A percentile compares a stretch with the other conserved stretches of the same genome.
Conservation (phyloP, 2,888 invertebrate species). For the Limnephilus lunatus region DNA sequence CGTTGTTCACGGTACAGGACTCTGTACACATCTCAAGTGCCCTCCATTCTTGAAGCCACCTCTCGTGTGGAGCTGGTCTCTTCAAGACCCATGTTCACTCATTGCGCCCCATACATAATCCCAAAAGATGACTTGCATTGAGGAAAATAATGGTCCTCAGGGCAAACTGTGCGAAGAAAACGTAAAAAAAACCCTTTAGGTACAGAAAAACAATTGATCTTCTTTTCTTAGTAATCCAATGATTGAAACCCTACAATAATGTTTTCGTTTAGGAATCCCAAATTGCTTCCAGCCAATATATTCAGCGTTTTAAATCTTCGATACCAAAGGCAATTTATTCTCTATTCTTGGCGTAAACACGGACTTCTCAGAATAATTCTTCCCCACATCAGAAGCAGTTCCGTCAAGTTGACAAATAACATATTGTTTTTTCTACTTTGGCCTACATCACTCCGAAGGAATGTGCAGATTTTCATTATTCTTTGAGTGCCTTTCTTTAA, state of each 20-base stretch:
- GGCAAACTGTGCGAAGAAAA: no score
- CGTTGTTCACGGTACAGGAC: no score
- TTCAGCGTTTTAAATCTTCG: conserved; percentile 20
- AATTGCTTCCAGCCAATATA: not conserved
- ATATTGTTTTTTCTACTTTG: conserved; percentile 62
- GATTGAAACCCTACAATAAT: not conserved
- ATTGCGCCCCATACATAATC: no score
- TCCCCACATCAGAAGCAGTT: conserved; percentile 18
- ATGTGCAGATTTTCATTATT: conserved; percentile 63
- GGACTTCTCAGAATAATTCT: conserved; percentile 11
- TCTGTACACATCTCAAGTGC: no score
- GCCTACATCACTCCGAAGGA: conserved; percentile 60
- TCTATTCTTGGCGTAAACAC: not conserved
- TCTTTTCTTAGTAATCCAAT: no score
- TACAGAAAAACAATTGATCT: no score
- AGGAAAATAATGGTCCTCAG: no score
- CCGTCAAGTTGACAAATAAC: conserved; percentile 59
- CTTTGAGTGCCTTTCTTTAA: conserved; percentile 34
- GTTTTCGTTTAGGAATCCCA: not conserved
- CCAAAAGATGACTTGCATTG: no score
- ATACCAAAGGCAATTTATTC: not conserved
- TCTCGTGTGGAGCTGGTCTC: no score
- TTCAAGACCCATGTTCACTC: no score
- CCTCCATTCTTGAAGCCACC: no score
- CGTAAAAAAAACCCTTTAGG: no score